Base-by-base conservation (phyloP, 2,797 vertebrate species). In the Tokudaia muenninki region DNA sequence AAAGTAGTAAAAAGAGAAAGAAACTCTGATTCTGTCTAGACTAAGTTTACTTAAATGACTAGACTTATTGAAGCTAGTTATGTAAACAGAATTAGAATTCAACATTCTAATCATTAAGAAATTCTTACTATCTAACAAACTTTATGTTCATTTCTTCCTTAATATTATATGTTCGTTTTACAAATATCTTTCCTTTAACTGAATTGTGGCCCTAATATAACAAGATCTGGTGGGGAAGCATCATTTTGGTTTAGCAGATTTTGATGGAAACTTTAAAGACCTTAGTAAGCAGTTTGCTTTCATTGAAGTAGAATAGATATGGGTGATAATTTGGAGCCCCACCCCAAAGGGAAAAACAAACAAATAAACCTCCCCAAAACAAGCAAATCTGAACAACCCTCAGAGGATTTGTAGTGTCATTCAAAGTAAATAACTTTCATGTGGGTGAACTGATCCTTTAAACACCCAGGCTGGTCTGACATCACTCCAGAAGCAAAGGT, bases 361-460 rank as follows among this genome's bases (percentile, higher is more conserved):
- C 21, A 57, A 89, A 29, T 50, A 37, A 8, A 41, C 34, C 67
- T n/a, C 47, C 67, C n/a, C 7, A 0, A 44, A 47, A 65, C 41
- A 31, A 77, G 29, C 44, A 77, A 77, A 16, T 12, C 72, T 21
- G 47, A 72, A 24, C 24, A 57, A 37, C n/a, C 9, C 61, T 93
- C 65, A 52, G 63, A 95, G 88, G 97, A 97, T 91, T 97, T 97
- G 98, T 0, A 0, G 41, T 82, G 98, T 96, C 87, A 77, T 83
- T 17, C 26, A 94, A 98, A 98, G 97, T 97, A 98, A 98, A 97
- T 96, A 98, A 92, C 63, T 98, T 98, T 98, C 96, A 88, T 94
- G 98, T 97, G 94, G 0, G 17, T 96, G 97, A 98, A 97, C 91
- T 63, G 96, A 95, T 96, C 96, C 88, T 97, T 97, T 97, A 77